A percentile compares a stretch with the other conserved stretches of the same genome.
Evolutionary conservation across 1,140 invertebrate genomes (phyloP).

Genomic region (Pseudomyrmex dendroicus): DNA sequence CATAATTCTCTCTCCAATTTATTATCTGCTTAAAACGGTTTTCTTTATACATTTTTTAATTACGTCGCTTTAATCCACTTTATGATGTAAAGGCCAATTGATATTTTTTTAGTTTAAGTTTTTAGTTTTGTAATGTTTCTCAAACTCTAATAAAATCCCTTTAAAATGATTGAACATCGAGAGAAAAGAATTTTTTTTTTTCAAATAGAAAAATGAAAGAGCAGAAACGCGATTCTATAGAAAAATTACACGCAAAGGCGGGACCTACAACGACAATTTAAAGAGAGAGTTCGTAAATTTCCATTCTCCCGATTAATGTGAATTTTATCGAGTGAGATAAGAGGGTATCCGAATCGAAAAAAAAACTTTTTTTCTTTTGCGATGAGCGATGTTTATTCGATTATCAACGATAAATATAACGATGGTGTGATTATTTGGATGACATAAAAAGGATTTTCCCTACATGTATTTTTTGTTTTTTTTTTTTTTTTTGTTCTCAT

Average conservation of each 20-base stretch:
- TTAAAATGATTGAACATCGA: no score
- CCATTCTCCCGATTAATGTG: background rate
- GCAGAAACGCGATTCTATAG: background rate
- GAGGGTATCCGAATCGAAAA: slow-evolving; percentile 48
- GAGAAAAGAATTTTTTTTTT: no score
- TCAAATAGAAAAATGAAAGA: background rate
- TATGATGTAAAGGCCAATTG: no score
- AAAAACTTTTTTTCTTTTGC: slow-evolving; percentile 28
- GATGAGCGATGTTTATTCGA: slow-evolving; percentile 51
- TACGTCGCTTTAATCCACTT: no score
- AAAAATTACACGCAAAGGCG: slow-evolving; percentile 33
- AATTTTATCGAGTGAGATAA: slow-evolving; percentile 36
- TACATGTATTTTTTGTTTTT: background rate
- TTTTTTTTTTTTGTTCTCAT: background rate
- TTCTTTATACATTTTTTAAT: no score
- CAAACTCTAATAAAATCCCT: no score
- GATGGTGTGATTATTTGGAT: slow-evolving; percentile 17
- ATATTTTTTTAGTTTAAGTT: no score
- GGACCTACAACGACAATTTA: slow-evolving; percentile 5
- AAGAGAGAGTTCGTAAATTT: slow-evolving; percentile 18
- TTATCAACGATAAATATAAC: background rate
- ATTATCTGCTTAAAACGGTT: no score
- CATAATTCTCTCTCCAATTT: no score
- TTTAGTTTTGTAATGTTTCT: no score
- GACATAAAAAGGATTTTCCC: background rate